Base-by-base conservation (phyloP, 1,140 invertebrate genomes). In the Brachionus manjavacas region DNA sequence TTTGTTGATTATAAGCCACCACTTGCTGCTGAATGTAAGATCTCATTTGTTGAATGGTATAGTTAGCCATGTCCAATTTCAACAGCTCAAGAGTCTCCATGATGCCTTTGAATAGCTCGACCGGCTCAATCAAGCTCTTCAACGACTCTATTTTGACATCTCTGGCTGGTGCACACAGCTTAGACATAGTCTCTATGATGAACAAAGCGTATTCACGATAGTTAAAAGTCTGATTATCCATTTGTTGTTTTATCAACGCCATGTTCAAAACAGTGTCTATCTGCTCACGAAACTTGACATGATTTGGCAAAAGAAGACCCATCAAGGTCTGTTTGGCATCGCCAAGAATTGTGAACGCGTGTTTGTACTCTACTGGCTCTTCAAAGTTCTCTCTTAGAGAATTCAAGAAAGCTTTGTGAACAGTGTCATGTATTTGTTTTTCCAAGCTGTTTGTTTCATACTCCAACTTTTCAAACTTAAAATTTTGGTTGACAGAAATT, bases 381-480 rank as follows among this genome's bases (percentile, higher is more conserved):
- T 91, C 90, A n/a, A 98, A 88, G 87, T 97, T 92, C 84, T 93
- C 91, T 52, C 92, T 89, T 25, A 99, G 89, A 52, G 94, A 88
- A 90, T 97, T 94, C 94, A 96, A 99, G 90, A 96, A 99, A 9
- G 95, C 96, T 89, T 93, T 93, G 86, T 96, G 94, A 91, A 97
- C 93, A 23, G 93, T 94, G 85, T 95, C 93, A 87, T 94, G 94
- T 0, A 98, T 93, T 86, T 92, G 90, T 86, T 93, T 93, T 85
- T 95, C 93, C 80, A 95, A 60, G 85, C 89, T 90, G 86, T 94
- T 93, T 87, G 92, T 92, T 85, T 93, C 92, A 11, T 93, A 92
- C 85, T 95, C 93, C 85, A 93, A 91, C 85, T 93, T 93, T 88
- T 96, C 92, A 70, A 98, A 87, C 86, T 94, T 93, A 87, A 97